A percentile compares a stretch with the other conserved stretches of the same genome.
Evolutionary conservation across 2,888 invertebrate species (phyloP).

Genomic region (Hetaerina titia): DNA sequence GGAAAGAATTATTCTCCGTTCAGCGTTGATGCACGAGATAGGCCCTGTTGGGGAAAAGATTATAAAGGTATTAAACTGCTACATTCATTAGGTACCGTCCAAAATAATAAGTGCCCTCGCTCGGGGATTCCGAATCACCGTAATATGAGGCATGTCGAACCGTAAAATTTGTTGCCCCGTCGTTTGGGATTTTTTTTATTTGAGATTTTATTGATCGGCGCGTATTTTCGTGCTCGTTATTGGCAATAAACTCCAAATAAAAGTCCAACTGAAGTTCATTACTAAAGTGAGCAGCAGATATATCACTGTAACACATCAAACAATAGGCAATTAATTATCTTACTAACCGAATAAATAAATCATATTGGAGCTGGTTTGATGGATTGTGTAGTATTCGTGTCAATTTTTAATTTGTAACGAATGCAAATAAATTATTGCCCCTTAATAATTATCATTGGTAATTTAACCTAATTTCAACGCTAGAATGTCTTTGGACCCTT

Average conservation of each 20-base stretch:
- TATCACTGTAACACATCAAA: neutral
- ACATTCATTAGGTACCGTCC: neutral
- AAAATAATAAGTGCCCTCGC: neutral
- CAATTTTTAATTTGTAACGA: neutral
- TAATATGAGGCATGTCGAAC: neutral
- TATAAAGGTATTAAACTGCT: slow-evolving; percentile 43
- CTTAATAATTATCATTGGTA: neutral
- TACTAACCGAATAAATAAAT: neutral
- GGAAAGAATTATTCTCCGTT: slow-evolving; percentile 58
- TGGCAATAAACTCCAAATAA: neutral
- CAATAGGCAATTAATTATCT: neutral
- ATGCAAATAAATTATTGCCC: neutral
- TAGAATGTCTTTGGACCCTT: neutral
- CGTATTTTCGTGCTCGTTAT: neutral
- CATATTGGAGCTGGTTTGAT: neutral
- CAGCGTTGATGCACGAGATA: slow-evolving; percentile 47
- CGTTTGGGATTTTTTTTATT: neutral
- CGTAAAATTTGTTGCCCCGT: too few relatives aligned
- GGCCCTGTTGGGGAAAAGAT: slow-evolving; percentile 39
- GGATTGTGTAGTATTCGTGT: neutral
- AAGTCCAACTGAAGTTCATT: neutral
- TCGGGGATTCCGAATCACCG: neutral
- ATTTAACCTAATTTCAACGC: neutral
- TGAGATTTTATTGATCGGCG: neutral
- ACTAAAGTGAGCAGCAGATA: neutral